phyloP scores from a whole-genome alignment of 2,797 vertebrate species.

The Miichthys miiuy region DNA sequence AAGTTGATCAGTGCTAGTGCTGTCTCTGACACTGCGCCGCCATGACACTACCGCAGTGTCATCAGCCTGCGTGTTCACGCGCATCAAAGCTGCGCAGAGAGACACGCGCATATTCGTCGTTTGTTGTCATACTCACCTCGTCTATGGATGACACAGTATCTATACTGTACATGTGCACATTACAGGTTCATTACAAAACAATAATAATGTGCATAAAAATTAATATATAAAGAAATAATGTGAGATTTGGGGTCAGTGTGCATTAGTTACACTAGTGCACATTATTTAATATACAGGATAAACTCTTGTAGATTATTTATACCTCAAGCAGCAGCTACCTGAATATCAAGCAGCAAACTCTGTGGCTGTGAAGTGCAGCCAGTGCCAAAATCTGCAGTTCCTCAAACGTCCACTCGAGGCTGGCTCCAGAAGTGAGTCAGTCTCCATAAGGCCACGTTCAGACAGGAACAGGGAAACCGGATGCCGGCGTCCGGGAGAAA shows the following conservation, averaged over 20 bases:
- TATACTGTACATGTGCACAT: neutral
- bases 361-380: no score
- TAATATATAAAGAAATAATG: no score
- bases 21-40: slow-evolving; percentile 45
- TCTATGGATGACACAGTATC: neutral
- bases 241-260: no score
- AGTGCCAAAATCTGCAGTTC: no score
- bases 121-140: no score
- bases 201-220: neutral
- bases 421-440: no score
- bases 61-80: slow-evolving; percentile 21
- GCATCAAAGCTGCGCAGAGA: slow-evolving; percentile 60
- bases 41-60: slow-evolving; percentile 75
- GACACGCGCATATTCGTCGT: neutral
- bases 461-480: no score
- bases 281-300: neutral
- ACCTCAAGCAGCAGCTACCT: no score
- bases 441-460: no score
- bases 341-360: no score
- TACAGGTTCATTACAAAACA: neutral
- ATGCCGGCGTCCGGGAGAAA: no score
- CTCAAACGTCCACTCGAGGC: no score
- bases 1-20: slow-evolving; percentile 3
- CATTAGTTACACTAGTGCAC: neutral
- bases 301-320: neutral